Evolutionary conservation across 2,113 vertebrate genomes (phyloP), one percentile per base, ranked within the genome.

Genomic region (Colistium nudipinnis): DNA sequence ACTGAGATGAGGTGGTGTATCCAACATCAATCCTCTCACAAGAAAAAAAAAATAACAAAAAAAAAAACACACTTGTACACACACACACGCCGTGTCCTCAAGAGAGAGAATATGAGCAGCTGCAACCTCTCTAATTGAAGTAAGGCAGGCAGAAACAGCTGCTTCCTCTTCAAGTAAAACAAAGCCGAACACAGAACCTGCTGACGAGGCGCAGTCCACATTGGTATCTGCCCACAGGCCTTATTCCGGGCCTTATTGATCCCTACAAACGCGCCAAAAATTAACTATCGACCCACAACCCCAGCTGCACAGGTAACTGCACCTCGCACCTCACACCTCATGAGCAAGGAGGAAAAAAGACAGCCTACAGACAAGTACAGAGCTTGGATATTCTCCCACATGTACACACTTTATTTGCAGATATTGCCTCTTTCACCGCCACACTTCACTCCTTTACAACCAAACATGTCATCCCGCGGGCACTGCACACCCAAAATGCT

Each of bases 271-370:
- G 78, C 80, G 71, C 75, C 72, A 89, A 87, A 92, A 92, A 92
- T 93, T 87, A 91, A 93, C 81, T 91, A 93, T 92, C 87, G 90
- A 92, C 90, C 87, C n/a, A 75, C 68, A 82, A 88, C 66, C 69
- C 45, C 66, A 84, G 83, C 84, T 38, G 67, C 30, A 35, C 84
- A 86, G 84, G 84, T 86, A 87, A 76, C 80, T 59, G 70, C 79
- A 76, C 55, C 85, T 74, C 44, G 41, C 55, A 43, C 70, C 70
- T 74, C 68, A 25, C 59, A 53, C n/a, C n/a, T n/a, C 61, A 53
- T 55, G 56, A 78, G 30, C 73, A 80, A 44, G 28, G 3, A 6
- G 13, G 25, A 36, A 47, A 54, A 68, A 56, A 19, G 66, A 70
- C 39, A 2, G 9, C 9, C 55, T 28, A 65, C 28, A 49, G 19